These are phyloP conservation scores for Pimephales promelas DNA, from an alignment of 2,113 vertebrate species.

Conservation along the genomic window DNA sequence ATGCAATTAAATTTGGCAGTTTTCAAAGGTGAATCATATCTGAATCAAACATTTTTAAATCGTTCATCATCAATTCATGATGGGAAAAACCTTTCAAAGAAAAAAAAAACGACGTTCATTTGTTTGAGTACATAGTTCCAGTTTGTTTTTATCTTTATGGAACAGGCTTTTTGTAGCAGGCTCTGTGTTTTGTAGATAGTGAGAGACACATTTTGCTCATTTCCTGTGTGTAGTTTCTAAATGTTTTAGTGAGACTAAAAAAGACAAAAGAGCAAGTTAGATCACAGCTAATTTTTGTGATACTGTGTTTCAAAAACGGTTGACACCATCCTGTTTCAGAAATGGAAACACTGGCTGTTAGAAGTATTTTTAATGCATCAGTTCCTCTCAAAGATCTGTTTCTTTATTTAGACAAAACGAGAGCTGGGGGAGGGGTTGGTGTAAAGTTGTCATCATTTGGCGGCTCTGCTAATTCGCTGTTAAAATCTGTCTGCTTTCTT, in stretches of 20 bases:
- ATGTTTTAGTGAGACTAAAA: conserved; percentile 23
- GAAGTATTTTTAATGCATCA: conserved; percentile 17
- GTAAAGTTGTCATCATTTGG: neutral
- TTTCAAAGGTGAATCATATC: neutral
- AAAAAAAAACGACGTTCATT: neutral
- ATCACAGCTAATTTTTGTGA: conserved; percentile 38
- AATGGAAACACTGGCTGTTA: neutral
- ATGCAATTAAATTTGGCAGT: conserved; percentile 11
- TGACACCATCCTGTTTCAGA: conserved; percentile 12
- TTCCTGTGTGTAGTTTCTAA: conserved; percentile 47
- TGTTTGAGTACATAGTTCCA: neutral
- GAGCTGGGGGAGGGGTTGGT: neutral
- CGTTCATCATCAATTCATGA: neutral
- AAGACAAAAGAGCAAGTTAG: conserved; percentile 23
- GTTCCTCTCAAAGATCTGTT: conserved; percentile 22
- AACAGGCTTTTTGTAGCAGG: neutral
- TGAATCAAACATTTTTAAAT: neutral
- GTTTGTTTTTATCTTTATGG: neutral
- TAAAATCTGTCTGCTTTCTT: neutral
- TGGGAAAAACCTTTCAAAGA: neutral
- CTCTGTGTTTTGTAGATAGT: neutral
- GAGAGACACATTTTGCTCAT: conserved; percentile 16
- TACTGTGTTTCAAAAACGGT: neutral
- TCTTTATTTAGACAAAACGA: conserved; percentile 13
- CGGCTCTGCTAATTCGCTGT: conserved; percentile 7